A percentile compares a stretch with the other conserved stretches of the same genome.
Conservation (phyloP, 2,888 invertebrate genomes). For the Lacanobia oleracea region DNA sequence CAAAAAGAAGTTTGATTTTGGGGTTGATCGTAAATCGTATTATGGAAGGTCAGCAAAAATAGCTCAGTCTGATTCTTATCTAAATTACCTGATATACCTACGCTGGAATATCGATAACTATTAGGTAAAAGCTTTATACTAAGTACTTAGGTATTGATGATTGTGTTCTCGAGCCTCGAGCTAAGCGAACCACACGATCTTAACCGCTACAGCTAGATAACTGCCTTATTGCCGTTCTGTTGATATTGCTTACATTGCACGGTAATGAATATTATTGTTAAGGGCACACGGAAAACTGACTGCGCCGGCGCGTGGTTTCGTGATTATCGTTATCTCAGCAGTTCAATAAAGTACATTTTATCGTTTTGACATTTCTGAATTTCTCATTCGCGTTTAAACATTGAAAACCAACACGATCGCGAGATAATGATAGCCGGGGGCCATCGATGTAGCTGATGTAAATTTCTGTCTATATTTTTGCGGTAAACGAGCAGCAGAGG, state of each 20-base stretch:
- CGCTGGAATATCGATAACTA: background rate
- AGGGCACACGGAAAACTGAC: conserved; percentile 51
- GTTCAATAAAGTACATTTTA: conserved; percentile 69
- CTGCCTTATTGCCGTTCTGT: conserved; percentile 20
- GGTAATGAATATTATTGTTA: conserved; percentile 64
- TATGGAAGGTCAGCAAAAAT: background rate
- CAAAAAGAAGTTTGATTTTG: background rate
- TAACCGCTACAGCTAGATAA: conserved; percentile 18
- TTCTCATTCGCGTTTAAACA: conserved; percentile 58
- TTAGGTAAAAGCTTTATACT: conserved; percentile 4
- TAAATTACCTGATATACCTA: background rate
- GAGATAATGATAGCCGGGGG: conserved; percentile 59
- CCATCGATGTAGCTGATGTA: conserved; percentile 52
- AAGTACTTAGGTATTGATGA: too few relatives aligned
- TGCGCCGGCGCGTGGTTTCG: conserved; percentile 40
- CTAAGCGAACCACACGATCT: background rate
- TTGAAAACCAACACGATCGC: conserved; percentile 54
- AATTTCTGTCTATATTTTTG: conserved; percentile 60
- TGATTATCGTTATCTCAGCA: conserved; percentile 58
- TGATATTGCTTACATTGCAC: conserved; percentile 46
- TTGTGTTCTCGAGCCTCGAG: conserved; percentile 5
- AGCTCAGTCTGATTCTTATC: background rate
- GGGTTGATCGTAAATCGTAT: background rate
- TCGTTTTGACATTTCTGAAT: conserved; percentile 66
- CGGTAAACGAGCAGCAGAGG: conserved; percentile 38